Evolutionary conservation across 37 sponge, comb jelly and placozoan species (phyloP), one percentile per base, ranked within the genome.

Genomic region (Cliona cf. orientalis): DNA sequence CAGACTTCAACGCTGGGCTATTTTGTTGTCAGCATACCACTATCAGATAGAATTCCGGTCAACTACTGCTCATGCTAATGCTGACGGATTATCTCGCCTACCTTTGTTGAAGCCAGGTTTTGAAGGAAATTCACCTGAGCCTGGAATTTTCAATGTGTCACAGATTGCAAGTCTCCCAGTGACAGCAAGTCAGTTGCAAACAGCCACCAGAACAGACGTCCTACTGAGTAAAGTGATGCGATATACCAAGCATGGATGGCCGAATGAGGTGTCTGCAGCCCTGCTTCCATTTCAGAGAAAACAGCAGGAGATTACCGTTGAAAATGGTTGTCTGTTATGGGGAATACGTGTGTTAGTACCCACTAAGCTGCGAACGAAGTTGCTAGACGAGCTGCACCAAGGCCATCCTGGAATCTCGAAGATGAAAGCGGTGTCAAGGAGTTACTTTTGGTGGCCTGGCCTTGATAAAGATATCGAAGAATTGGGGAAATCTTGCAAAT

Each of bases 381-480:
- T 75, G 23, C 58, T 81, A 45, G 38, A 0, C 23, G 88, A 80
- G n/a, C 41, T 80, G 35, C 88, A 87, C 53, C 26, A 45, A 14
- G 82, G 70, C 19, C 88, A 80, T 40, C 58, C 61, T 0, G 76
- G 88, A 33, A 46, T 74, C 31, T 74, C 53, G 4, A 34, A 57
- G 34, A 87, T 87, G 88, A 80, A 87, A 41, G 41, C 66, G 1
- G 4, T 87, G 3, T 81, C 88, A 5, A 23, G 87, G 11, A 62
- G 73, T 33, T 31, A 86, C 28, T 2, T 86, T 19, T 79, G 87
- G 87, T 86, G 87, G 87, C 64, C 65, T 49, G 87, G 80, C 26
- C 0, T 79, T 31, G 76, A 84, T 26, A 7, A 63, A 46, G 39
- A 84, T 0, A 26, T 84, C 0, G 84, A 84, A 34, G 42, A n/a